Percentiles rank a stretch among this genome's conserved stretches.
phyloP scores from a whole-genome alignment of 2,888 invertebrate genomes.

The Hanleya hanleyi region DNA sequence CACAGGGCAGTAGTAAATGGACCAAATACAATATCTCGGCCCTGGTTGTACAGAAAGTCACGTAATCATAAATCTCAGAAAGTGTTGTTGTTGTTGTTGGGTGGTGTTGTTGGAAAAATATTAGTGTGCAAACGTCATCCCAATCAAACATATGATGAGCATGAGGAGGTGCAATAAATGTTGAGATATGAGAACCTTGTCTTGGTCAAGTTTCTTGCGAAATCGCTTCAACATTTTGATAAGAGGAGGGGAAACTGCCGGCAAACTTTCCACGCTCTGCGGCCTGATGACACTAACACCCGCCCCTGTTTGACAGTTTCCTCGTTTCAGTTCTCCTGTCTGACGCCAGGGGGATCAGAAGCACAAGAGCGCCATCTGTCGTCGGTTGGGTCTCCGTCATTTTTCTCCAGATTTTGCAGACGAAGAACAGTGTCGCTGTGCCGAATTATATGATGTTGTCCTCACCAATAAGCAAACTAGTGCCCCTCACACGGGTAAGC shows the following conservation, averaged over 20 bases:
- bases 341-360: background rate
- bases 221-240: background rate
- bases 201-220: background rate
- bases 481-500: slow-evolving; percentile 44
- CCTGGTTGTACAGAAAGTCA: no score
- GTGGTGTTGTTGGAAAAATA: no score
- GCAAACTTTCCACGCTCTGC: no score
- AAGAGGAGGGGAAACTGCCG: no score
- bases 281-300: no score
- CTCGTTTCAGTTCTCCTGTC: background rate
- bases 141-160: no score
- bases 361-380: slow-evolving; percentile 1
- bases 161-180: background rate
- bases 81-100: no score
- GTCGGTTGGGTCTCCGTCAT: no score
- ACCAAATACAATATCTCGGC: no score
- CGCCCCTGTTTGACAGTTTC: background rate
- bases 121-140: no score
- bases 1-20: no score
- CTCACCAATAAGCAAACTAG: slow-evolving; percentile 44
- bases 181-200: background rate
- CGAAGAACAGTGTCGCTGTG: background rate
- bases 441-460: slow-evolving; percentile 44
- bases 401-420: background rate
- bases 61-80: no score